These are phyloP conservation scores for Peromyscus californicus DNA, from an alignment of 2,113 vertebrate species.

Conservation along the genomic window DNA sequence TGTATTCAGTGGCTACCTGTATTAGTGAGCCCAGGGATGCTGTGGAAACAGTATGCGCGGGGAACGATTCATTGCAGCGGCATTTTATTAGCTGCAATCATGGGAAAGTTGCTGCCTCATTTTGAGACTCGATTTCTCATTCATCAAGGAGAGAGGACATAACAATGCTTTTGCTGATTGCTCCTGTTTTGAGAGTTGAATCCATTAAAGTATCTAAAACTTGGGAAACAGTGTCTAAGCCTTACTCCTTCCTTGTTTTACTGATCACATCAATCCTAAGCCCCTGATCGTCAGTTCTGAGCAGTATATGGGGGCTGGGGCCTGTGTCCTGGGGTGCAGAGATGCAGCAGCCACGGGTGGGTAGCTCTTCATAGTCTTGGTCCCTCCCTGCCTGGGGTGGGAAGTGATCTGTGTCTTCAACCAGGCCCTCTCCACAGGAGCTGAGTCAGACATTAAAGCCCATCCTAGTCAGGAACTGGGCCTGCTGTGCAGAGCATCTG, in stretches of 20 bases:
- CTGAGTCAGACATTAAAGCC: constrained; percentile 48
- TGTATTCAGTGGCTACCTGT: fast-evolving
- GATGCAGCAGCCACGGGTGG: not conserved
- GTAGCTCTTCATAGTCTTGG: not conserved
- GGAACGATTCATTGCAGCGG: not conserved
- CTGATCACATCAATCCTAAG: fast-evolving
- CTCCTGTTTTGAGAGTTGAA: not conserved
- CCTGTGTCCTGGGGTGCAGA: not conserved
- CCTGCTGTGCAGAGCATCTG: constrained; percentile 69
- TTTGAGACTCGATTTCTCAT: constrained; percentile 18
- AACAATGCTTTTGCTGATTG: not conserved
- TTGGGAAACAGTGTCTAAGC: fast-evolving
- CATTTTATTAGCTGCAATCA: not conserved
- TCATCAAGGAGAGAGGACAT: constrained; percentile 28
- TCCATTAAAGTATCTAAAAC: not conserved
- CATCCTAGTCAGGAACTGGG: constrained; percentile 61
- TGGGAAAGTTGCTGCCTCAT: constrained; percentile 16
- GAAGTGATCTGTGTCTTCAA: not conserved
- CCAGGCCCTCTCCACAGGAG: constrained; percentile 48
- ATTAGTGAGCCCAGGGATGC: too few relatives aligned
- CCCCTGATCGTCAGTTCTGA: not conserved
- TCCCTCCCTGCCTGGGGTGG: not conserved
- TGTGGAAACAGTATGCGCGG: fast-evolving
- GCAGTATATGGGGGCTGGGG: not conserved
- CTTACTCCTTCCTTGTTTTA: not conserved